These are phyloP conservation scores for Gadus chalcogrammus DNA, from an alignment of 2,113 vertebrate genomes.

Conservation along the genomic window DNA sequence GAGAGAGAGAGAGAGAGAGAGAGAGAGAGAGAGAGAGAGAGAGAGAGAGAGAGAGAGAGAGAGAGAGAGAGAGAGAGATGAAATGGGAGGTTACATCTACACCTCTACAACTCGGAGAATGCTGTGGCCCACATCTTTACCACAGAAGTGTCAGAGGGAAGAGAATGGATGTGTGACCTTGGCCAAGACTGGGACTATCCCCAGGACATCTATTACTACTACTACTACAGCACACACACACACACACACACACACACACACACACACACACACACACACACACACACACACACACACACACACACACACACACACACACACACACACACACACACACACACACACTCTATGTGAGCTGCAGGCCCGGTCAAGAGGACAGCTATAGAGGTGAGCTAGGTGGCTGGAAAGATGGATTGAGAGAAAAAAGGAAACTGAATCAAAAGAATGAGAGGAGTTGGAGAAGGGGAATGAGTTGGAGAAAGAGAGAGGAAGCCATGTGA, in stretches of 20 bases:
- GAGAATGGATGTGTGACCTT: constrained; percentile 65
- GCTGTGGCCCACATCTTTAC: constrained; percentile 61
- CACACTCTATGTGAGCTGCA: too few relatives aligned
- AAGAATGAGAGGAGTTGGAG: not conserved
- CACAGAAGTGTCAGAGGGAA: constrained; percentile 62
- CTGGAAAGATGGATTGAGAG: not conserved
- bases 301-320: not conserved
- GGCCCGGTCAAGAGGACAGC: too few relatives aligned
- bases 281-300: too few relatives aligned
- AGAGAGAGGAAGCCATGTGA: not conserved
- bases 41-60: too few relatives aligned
- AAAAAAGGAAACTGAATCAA: not conserved
- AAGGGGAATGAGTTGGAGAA: constrained; percentile 2
- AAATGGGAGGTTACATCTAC: too few relatives aligned
- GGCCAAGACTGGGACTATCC: constrained; percentile 36
- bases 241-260: too few relatives aligned
- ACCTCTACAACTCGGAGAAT: too few relatives aligned
- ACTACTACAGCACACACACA: constrained; percentile 50
- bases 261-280: too few relatives aligned
- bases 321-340: too few relatives aligned
- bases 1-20: too few relatives aligned
- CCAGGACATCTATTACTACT: constrained; percentile 53
- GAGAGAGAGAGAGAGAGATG: too few relatives aligned
- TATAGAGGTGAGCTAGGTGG: not conserved
- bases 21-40: too few relatives aligned